Conservation (phyloP, 1,140 invertebrate genomes). For the Musca domestica region DNA sequence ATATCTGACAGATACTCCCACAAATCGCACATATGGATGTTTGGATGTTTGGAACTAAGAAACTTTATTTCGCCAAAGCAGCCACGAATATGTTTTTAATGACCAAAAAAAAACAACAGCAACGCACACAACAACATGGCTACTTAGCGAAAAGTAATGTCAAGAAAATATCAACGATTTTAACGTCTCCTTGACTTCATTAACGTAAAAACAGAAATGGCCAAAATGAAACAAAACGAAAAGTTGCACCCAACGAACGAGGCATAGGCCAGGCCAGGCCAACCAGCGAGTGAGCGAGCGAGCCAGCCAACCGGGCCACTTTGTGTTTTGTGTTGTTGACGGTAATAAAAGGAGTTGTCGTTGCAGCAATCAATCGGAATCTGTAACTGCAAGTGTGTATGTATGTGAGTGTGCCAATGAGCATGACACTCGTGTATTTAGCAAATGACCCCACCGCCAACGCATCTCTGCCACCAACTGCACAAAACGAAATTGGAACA, state of each 20-base stretch:
- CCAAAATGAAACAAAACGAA: constrained; percentile 10
- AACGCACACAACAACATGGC: no score
- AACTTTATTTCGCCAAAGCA: no score
- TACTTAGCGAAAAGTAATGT: no score
- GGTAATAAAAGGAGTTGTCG: constrained; percentile 20
- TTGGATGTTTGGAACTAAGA: no score
- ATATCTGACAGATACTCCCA: no score
- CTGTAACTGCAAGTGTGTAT: neutral
- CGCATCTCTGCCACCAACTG: neutral
- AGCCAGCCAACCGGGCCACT: neutral
- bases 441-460: constrained; percentile 18
- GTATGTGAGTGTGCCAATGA: no score
- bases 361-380: neutral
- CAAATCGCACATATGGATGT: no score
- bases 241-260: neutral
- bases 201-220: constrained; percentile 14
- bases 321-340: no score
- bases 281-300: neutral
- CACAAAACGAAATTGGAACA: constrained; percentile 12
- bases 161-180: neutral
- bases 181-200: constrained; percentile 16
- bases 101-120: no score
- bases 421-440: constrained; percentile 1
- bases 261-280: neutral
- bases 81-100: no score